Evolutionary conservation across 2,113 vertebrate species (phyloP).

Genomic region (Rhineura floridana): DNA sequence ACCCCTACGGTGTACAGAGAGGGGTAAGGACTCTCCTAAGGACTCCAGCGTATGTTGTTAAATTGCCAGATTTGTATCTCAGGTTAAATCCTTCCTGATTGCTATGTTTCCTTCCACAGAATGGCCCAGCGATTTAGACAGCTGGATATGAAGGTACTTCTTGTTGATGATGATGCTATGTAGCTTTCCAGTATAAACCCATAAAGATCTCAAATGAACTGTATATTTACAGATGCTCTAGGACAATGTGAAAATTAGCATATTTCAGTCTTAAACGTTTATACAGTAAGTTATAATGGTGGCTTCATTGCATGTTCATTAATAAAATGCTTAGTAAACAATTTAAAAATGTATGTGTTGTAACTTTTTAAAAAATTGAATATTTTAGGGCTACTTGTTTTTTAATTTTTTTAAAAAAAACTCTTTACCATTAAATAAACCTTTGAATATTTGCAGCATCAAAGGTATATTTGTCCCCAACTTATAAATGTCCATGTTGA

Average conservation of each 20-base stretch:
- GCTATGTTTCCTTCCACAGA: slow-evolving; percentile 55
- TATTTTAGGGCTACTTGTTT: not conserved
- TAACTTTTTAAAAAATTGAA: not conserved
- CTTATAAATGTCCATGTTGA: not conserved
- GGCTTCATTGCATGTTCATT: not conserved
- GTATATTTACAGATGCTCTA: not conserved
- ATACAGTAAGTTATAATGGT: not conserved
- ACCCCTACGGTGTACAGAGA: too few species aligned
- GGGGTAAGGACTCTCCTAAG: too few species aligned
- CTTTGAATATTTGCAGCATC: not conserved
- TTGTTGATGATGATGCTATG: too few species aligned
- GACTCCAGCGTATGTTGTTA: too few species aligned
- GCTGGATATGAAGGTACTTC: slow-evolving; percentile 77
- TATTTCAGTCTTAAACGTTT: not conserved
- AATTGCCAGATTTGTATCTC: too few species aligned
- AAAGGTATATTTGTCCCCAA: not conserved
- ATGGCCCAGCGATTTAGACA: slow-evolving; percentile 77
- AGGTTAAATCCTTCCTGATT: not conserved
- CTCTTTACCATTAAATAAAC: not conserved
- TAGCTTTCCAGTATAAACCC: not conserved
- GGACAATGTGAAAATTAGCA: not conserved
- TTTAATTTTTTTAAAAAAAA: not conserved
- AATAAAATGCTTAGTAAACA: not conserved
- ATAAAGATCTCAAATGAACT: not conserved
- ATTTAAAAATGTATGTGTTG: not conserved